Evolutionary conservation across 2,888 invertebrate species (phyloP).

Genomic region (Drosophila recens): DNA sequence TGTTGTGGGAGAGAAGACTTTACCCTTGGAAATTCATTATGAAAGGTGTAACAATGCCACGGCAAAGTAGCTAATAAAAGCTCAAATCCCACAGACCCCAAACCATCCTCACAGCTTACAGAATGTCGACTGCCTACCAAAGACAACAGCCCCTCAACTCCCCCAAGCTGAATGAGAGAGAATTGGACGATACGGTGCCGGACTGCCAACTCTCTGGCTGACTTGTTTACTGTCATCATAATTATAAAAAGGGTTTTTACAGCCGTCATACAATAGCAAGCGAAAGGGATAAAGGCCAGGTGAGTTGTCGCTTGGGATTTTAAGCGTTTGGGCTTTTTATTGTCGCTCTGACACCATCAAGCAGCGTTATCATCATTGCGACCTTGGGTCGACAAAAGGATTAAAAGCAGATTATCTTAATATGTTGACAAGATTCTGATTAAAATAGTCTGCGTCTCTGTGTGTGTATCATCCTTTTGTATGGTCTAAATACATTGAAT

Average conservation of each 20-base stretch:
- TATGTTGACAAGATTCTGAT: constrained; percentile 81
- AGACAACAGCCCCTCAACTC: constrained; percentile 44
- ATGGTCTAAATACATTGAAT: constrained; percentile 14
- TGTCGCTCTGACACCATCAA: constrained; percentile 48
- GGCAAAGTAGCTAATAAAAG: constrained; percentile 78
- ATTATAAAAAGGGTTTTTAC: constrained; percentile 79
- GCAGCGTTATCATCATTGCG: constrained; percentile 47
- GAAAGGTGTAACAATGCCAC: constrained; percentile 77
- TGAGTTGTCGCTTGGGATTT: constrained; percentile 58
- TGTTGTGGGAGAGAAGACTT: constrained; percentile 60
- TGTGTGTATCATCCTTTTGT: constrained; percentile 35
- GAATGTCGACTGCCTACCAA: constrained; percentile 22
- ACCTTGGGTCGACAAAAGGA: constrained; percentile 80
- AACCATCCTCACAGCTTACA: constrained; percentile 16
- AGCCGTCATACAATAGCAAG: constrained; percentile 51
- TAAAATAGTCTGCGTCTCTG: constrained; percentile 47
- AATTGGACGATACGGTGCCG: constrained; percentile 3
- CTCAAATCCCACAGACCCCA: constrained; percentile 42
- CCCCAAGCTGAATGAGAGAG: not conserved
- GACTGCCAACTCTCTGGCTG: constrained; percentile 35
- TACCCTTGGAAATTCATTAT: constrained; percentile 63
- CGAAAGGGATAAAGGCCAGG: constrained; percentile 64
- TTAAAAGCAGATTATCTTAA: constrained; percentile 80
- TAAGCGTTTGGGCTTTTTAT: constrained; percentile 52
- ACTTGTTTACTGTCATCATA: constrained; percentile 79